Evolutionary conservation across 1,140 invertebrate species (phyloP), one percentile per base, ranked within the genome.

Genomic region (Daktulosphaira vitifoliae): DNA sequence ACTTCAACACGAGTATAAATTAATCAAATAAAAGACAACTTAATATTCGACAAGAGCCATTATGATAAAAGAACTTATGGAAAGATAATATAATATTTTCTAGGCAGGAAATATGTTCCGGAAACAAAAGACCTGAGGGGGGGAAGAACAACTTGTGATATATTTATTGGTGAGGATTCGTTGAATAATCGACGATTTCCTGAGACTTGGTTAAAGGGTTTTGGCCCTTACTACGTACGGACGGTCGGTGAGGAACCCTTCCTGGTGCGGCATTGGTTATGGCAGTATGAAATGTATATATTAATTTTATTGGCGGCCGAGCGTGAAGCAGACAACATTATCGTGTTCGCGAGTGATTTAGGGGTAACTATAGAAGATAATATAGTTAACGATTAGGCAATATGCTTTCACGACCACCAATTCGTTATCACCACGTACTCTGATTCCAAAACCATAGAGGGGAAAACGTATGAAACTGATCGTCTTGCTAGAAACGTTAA

Each of bases 121-220:
- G 56, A 62, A 62, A 62, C 56, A 29, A 46, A 62, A 46, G 42
- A 33, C 56, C 25, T 62, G 25, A 25, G 9, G 18, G 15, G 42
- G 56, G 42, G 29, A 5, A 16, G 16, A 59, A 59, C 39, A 56
- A 56, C 53, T 44, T 38, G 53, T 56, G 53, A 56, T 56, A 44
- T 59, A 59, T 59, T 46, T 59, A 59, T 59, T 25, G 54, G 56
- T 37, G 25, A n/a, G 25, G 39, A 26, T 25, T 48, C 56, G 56
- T 39, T 62, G 56, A 62, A 62, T 62, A 62, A 62, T 62, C 56
- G 56, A 62, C 56, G 20, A 62, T 62, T 62, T 62, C 56, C 56
- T 62, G 56, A 29, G 38, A 33, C 29, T 25, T 16, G 25, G 42
- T 25, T 62, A 62, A 62, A 62, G 56, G 56, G 56, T 62, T 62